A percentile compares a stretch with the other conserved stretches of the same genome.
These are phyloP conservation scores for Echinarachnius parma DNA, from an alignment of 53 echinoderm and acorn worm genomes.

Conservation along the genomic window DNA sequence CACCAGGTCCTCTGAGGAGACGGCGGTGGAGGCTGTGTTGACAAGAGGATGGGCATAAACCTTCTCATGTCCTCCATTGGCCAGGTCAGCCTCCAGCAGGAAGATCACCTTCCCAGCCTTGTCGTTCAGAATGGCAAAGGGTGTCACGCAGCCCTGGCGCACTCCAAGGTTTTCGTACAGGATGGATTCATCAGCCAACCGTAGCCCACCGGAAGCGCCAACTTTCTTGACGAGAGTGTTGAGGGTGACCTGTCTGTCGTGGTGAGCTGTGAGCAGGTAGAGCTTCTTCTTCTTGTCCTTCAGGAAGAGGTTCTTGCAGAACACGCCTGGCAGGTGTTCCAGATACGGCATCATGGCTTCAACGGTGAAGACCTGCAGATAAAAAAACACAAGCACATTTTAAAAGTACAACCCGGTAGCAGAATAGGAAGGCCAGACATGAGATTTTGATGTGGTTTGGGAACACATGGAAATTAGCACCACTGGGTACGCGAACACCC, in stretches of 20 bases:
- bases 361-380: constrained; percentile 82
- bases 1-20: constrained; percentile 77
- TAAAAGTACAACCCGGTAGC: too few relatives aligned
- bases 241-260: constrained; percentile 61
- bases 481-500: too few relatives aligned
- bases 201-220: constrained; percentile 86
- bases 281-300: constrained; percentile 90
- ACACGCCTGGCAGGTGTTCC: constrained; percentile 52
- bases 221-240: constrained; percentile 66
- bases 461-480: too few relatives aligned
- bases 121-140: constrained; percentile 82
- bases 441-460: too few relatives aligned
- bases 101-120: constrained; percentile 71
- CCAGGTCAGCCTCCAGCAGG: constrained; percentile 65
- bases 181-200: constrained; percentile 83
- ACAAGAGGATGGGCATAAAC: constrained; percentile 83
- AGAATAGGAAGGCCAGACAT: too few relatives aligned
- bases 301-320: constrained; percentile 86
- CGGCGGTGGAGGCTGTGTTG: constrained; percentile 72
- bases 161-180: constrained; percentile 79
- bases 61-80: constrained; percentile 61
- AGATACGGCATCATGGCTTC: constrained; percentile 92
- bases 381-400: not conserved
- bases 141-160: constrained; percentile 88
- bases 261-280: constrained; percentile 71